Percentiles rank a stretch among this genome's conserved stretches.
Conservation (phyloP, 1,140 invertebrate species). For the Charaxes varanes region DNA sequence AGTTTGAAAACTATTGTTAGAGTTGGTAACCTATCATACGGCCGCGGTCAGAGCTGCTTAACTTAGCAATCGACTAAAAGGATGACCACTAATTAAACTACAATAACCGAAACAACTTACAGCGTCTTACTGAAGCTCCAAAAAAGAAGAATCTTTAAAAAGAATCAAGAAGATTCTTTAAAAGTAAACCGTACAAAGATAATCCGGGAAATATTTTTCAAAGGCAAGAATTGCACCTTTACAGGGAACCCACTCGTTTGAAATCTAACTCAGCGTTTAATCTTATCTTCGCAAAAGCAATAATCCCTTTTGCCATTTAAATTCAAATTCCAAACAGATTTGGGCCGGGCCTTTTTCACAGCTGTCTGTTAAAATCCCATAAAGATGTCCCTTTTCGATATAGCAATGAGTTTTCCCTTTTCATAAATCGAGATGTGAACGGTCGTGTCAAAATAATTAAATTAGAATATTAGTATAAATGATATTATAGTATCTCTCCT, state of each 20-base stretch:
- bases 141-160: no score
- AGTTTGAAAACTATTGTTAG: no score
- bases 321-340: conserved; percentile 25
- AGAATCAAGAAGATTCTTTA: not conserved
- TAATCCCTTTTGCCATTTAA: conserved; percentile 21
- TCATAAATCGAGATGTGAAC: conserved; percentile 2
- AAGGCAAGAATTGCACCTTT: conserved; percentile 2
- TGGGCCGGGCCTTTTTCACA: conserved; percentile 19
- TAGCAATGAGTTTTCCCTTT: conserved; percentile 14
- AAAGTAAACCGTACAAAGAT: no score
- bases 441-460: conserved; percentile 1
- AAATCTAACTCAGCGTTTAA: conserved; percentile 13
- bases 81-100: no score
- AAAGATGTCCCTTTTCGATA: conserved; percentile 14
- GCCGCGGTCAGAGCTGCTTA: no score
- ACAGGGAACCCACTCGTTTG: conserved; percentile 5
- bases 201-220: not conserved
- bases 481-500: no score
- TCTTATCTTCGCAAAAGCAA: conserved; percentile 17
- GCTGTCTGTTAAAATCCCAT: conserved; percentile 22
- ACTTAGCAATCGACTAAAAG: no score
- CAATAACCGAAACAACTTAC: no score
- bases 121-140: no score
- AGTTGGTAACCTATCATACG: no score
- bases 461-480: no score